These are phyloP conservation scores for Gobio gobio DNA, from an alignment of 2,113 vertebrate species.

Conservation along the genomic window DNA sequence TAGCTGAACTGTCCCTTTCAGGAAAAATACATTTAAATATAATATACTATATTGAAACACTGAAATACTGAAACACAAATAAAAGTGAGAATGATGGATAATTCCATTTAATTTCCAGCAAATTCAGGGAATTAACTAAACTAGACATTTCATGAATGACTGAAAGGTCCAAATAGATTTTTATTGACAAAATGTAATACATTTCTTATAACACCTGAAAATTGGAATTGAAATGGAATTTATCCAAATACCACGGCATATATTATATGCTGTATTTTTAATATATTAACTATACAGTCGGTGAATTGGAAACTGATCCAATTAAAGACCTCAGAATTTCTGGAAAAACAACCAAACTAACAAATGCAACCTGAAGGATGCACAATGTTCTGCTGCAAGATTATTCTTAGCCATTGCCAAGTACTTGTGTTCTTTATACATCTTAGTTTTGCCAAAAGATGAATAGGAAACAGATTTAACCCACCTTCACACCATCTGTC, in stretches of 20 bases:
- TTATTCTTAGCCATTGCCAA: slow-evolving; percentile 18
- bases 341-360: background rate
- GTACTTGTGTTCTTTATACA: background rate
- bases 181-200: background rate
- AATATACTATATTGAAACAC: too few species aligned
- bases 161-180: background rate
- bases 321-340: slow-evolving; percentile 23
- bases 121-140: slow-evolving; percentile 11
- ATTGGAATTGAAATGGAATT: slow-evolving; percentile 28
- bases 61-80: background rate
- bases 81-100: background rate
- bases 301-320: slow-evolving; percentile 25
- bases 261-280: too few species aligned
- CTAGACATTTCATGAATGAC: background rate
- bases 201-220: background rate
- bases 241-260: background rate
- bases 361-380: background rate
- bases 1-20: background rate
- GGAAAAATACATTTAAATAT: background rate
- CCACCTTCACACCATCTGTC: slow-evolving; percentile 88
- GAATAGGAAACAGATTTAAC: slow-evolving; percentile 53
- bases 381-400: slow-evolving; percentile 6
- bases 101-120: slow-evolving; percentile 24
- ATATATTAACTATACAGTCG: background rate
- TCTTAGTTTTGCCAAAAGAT: slow-evolving; percentile 20